Base-by-base conservation (phyloP, 2,888 invertebrate genomes). In the Dryobotodes eremita region DNA sequence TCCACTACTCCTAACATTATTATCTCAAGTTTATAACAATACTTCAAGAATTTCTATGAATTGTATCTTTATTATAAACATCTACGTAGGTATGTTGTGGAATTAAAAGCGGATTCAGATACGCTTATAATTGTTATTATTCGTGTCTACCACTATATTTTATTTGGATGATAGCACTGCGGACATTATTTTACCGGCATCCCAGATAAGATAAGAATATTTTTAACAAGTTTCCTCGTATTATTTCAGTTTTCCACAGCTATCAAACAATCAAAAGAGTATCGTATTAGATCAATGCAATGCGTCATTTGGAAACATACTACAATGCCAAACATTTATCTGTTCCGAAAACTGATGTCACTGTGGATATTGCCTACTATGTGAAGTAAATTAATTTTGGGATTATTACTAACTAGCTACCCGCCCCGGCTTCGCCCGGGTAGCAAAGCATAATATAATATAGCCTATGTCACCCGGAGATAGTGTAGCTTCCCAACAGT, bases 201-300 rank as follows among this genome's bases (percentile, higher is more conserved):
- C 57, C 20, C 36, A 61, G 84, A 84, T 84, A 75, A 84, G 74
- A 86, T 86, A 65, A 53, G 17, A n/a, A 26, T 79, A 57, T 57
- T 79, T 79, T 79, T 72, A 66, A 8, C n/a, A 70, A 70, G 55
- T 65, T 70, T 82, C 46, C 65, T 55, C 17, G 42, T 76, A 64
- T 75, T 69, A 82, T 86, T 66, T 82, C 23, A 11, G 62, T 72
- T 71, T 80, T 50, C 36, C 50, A 68, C 13, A 42, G n/a, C 46
- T 81, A 82, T 81, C 75, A 66, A 68, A 62, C 15, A 83, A 69
- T 62, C 20, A n/a, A 53, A 74, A n/a, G 55, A 36, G 15, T 31
- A 42, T 71, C 42, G 20, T 70, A 36, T 42, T 61, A 62, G 72
- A 82, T 72, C 46, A 69, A 68, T 53, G 23, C 48, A 26, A 79